These are phyloP conservation scores for Gastracanthus pulcherrimus DNA, from an alignment of 2,888 invertebrate genomes.

Conservation along the genomic window DNA sequence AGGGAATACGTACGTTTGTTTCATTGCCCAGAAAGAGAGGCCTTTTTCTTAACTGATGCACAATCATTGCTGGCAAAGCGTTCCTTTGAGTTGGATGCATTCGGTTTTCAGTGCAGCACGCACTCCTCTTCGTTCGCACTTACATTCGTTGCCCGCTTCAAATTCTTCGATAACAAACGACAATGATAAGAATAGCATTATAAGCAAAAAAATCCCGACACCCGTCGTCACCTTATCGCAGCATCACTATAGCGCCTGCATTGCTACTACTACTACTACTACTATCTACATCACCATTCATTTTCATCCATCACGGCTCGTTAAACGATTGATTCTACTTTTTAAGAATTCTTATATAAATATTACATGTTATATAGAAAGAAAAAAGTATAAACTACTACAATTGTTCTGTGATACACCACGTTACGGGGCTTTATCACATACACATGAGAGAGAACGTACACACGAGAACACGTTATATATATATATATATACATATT, in stretches of 20 bases:
- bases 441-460: slow-evolving; percentile 57
- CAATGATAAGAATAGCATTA: slow-evolving; percentile 38
- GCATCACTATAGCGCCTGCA: slow-evolving; percentile 74
- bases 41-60: not conserved
- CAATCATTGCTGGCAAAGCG: no score
- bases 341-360: slow-evolving; percentile 73
- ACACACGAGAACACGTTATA: slow-evolving; percentile 64
- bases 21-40: not conserved
- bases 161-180: slow-evolving; percentile 24
- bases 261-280: slow-evolving; percentile 61
- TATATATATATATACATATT: slow-evolving; percentile 55
- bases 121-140: slow-evolving; percentile 40
- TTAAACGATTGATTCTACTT: slow-evolving; percentile 71
- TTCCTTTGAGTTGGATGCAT: slow-evolving; percentile 22
- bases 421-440: slow-evolving; percentile 77
- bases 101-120: not conserved
- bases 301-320: slow-evolving; percentile 75
- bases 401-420: slow-evolving; percentile 78
- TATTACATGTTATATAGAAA: slow-evolving; percentile 66
- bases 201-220: slow-evolving; percentile 59
- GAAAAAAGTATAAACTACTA: slow-evolving; percentile 70
- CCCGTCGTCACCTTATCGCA: slow-evolving; percentile 71
- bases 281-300: slow-evolving; percentile 67
- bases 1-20: not conserved
- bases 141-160: slow-evolving; percentile 39